These are phyloP conservation scores for Myotis pilosus DNA, from an alignment of 2,797 vertebrate species.

Conservation along the genomic window DNA sequence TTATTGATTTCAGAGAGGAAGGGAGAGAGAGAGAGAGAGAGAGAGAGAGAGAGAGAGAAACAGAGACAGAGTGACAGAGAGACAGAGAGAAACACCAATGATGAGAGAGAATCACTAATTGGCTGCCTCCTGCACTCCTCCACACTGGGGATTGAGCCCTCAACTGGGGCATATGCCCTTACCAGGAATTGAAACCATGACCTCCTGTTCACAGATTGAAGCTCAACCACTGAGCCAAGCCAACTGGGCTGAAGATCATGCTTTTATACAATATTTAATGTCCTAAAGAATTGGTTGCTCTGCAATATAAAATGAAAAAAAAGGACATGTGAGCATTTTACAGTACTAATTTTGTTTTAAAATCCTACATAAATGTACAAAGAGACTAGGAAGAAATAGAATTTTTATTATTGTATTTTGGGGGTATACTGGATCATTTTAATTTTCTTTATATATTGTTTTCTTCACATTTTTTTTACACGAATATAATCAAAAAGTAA, in stretches of 20 bases:
- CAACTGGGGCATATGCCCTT: no score
- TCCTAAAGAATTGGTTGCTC: not conserved
- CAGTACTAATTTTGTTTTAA: conserved; percentile 37
- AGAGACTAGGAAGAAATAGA: not conserved
- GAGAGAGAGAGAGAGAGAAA: no score
- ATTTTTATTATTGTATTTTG: not conserved
- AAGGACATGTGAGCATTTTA: not conserved
- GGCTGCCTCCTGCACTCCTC: no score
- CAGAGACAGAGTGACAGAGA: no score
- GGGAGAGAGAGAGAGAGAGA: no score
- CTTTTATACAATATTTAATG: not conserved
- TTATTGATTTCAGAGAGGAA: no score
- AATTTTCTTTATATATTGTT: conserved; percentile 54
- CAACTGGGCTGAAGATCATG: not conserved
- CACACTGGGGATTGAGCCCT: no score
- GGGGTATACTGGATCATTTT: not conserved
- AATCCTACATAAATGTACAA: not conserved
- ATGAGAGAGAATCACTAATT: no score
- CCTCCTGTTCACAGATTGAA: no score
- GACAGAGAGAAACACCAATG: no score
- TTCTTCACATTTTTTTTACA: conserved; percentile 49
- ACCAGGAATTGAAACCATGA: no score
- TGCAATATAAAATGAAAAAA: not conserved
- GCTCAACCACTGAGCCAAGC: no score
- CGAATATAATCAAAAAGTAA: conserved; percentile 43